Base-by-base conservation (phyloP, 2,113 vertebrate species). In the Lophius piscatorius region DNA sequence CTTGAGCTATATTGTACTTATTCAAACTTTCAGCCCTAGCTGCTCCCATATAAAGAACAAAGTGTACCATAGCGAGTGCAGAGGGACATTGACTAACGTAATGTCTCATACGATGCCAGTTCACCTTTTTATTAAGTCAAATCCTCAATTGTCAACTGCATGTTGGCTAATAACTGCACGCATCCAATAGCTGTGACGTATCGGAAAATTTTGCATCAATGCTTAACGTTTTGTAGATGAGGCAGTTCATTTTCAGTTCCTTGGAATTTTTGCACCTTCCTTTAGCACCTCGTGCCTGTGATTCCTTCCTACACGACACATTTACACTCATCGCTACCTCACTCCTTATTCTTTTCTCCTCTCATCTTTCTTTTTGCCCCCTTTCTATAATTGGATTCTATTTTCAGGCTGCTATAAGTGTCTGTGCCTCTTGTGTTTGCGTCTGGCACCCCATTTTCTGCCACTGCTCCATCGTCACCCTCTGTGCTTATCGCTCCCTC, bases 321-420 rank as follows among this genome's bases (percentile, higher is more conserved):
- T 88, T 81, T 65, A 83, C 57, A 47, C 78, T 68, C 86, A 70
- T 81, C 82, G 66, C 84, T 80, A 52, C 72, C 81, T 85, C 83
- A 40, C 80, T 79, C 40, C 70, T 76, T 74, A 44, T 76, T 69
- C 64, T 59, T 77, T 63, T 63, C 66, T 63, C 52, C 72, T 81
- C 76, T 80, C 86, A 83, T 84, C 63, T 76, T 78, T 79, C 81
- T 81, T 83, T 80, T 83, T 85, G 76, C 81, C 85, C 84, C 81
- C 75, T 66, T 63, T 88, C 88, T 89, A 86, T 92, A 92, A 92
- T 92, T 92, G 90, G 90, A 90, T 92, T 92, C 90, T 92, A 92
- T 92, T 92, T 92, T 86, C 81, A 78, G 88, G 78, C 79, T 14
- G 63, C 88, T 87, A 87, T 89, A 90, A 91, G 90, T 90, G 88